phyloP scores from a whole-genome alignment of 2,888 invertebrate genomes.

The Scaptomyza polygonia region DNA sequence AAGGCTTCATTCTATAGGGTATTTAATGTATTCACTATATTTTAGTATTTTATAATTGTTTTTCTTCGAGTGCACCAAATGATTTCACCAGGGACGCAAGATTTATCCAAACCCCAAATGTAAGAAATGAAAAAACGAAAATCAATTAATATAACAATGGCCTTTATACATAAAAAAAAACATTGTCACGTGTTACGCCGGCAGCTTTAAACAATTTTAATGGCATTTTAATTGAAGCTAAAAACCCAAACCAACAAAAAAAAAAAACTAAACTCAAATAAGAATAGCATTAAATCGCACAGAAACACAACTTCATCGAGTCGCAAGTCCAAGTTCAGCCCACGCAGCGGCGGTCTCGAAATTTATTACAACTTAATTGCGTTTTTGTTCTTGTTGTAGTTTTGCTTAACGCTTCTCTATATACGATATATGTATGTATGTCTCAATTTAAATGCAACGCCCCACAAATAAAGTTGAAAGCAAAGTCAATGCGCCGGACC shows the following conservation, averaged over 20 bases:
- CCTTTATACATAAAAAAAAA: constrained; percentile 38
- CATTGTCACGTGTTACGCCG: constrained; percentile 64
- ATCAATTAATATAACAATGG: constrained; percentile 61
- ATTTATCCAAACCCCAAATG: too few species aligned
- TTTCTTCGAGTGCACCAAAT: background rate
- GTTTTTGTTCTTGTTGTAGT: constrained; percentile 30
- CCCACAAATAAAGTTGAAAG: constrained; percentile 27
- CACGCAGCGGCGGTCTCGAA: constrained; percentile 55
- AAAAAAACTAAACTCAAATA: background rate
- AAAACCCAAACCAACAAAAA: constrained; percentile 28
- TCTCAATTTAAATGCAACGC: constrained; percentile 60
- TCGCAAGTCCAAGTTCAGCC: constrained; percentile 40
- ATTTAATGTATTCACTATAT: too few species aligned
- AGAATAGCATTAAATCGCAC: background rate
- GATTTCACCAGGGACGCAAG: constrained; percentile 7
- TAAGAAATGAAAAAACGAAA: background rate
- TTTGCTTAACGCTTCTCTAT: constrained; percentile 30
- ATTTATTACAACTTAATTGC: constrained; percentile 75
- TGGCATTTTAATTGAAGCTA: constrained; percentile 67
- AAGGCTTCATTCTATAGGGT: too few species aligned
- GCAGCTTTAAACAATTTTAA: constrained; percentile 59
- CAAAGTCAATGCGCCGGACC: constrained; percentile 6
- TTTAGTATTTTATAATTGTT: too few species aligned
- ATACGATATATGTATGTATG: constrained; percentile 44
- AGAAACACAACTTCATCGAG: constrained; percentile 3